Percentiles rank a stretch among this genome's conserved stretches.
These are phyloP conservation scores for Notospermus geniculatus DNA, from an alignment of 1,140 invertebrate genomes.

Conservation along the genomic window DNA sequence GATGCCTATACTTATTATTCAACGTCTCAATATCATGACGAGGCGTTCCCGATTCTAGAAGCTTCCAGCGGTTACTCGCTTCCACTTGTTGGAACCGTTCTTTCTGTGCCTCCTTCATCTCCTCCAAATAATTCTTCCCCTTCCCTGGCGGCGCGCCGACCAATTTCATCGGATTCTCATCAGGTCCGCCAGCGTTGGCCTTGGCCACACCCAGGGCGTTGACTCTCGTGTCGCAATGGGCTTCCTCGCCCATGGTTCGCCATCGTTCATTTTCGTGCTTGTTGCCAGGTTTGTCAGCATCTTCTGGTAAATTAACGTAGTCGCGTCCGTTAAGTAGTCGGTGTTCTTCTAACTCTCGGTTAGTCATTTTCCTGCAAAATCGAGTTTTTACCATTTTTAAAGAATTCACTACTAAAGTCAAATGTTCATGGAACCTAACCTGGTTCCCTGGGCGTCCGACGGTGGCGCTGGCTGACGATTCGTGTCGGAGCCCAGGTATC, in stretches of 20 bases:
- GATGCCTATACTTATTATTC: conserved; percentile 37
- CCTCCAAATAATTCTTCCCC: conserved; percentile 6
- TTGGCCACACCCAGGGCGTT: background rate
- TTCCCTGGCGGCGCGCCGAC: background rate
- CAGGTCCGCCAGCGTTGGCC: background rate
- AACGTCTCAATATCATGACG: conserved; percentile 38
- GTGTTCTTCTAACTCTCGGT: conserved; percentile 43
- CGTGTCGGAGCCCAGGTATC: too few relatives aligned
- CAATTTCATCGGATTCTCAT: background rate
- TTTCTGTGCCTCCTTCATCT: conserved; percentile 26
- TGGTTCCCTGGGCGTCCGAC: too few relatives aligned
- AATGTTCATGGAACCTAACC: too few relatives aligned
- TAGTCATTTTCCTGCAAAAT: conserved; percentile 38
- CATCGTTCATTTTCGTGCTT: conserved; percentile 28
- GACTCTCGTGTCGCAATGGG: background rate
- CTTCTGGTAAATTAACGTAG: conserved; percentile 41
- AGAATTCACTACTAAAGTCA: too few relatives aligned
- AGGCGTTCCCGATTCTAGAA: conserved; percentile 39
- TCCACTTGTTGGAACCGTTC: conserved; percentile 41
- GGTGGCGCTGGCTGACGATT: too few relatives aligned
- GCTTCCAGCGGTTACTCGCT: conserved; percentile 46
- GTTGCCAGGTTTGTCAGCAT: conserved; percentile 4
- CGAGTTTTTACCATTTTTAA: too few relatives aligned
- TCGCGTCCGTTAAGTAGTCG: conserved; percentile 40
- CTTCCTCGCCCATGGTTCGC: conserved; percentile 13